Evolutionary conservation across 2,888 invertebrate species (phyloP).

Genomic region (Aethes cnicana): DNA sequence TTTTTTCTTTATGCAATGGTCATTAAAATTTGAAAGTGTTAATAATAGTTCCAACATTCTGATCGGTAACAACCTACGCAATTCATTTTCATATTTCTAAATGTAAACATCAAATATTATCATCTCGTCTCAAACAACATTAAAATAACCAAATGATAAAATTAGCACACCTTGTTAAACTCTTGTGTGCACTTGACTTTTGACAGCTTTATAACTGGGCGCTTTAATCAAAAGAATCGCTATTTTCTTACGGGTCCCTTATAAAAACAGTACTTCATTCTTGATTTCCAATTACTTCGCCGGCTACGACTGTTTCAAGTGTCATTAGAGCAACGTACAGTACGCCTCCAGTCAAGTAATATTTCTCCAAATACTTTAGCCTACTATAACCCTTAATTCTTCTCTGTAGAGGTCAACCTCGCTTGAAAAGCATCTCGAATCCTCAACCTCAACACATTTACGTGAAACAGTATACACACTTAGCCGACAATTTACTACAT

Average conservation of each 20-base stretch:
- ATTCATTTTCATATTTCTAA: conserved; percentile 44
- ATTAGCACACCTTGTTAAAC: not conserved
- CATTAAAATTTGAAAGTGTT: conserved; percentile 4
- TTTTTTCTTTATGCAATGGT: conserved; percentile 1
- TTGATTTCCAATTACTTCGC: conserved; percentile 66
- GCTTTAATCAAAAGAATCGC: not conserved
- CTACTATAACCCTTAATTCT: conserved; percentile 5
- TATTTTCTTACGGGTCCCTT: conserved; percentile 28
- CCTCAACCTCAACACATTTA: conserved; percentile 19
- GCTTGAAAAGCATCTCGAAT: not conserved
- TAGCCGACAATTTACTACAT: conserved; percentile 54
- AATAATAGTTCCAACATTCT: not conserved
- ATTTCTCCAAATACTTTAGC: conserved; percentile 1
- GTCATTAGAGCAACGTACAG: conserved; percentile 50
- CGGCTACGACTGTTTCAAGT: conserved; percentile 62
- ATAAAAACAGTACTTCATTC: conserved; percentile 45
- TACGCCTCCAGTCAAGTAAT: conserved; percentile 4
- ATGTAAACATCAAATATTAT: not conserved
- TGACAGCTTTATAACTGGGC: not conserved
- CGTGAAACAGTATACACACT: conserved; percentile 40
- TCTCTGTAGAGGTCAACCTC: not conserved
- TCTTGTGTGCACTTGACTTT: not conserved
- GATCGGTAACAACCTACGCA: conserved; percentile 36
- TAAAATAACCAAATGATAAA: not conserved
- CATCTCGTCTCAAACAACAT: not conserved